Conservation (phyloP, 1,140 invertebrate species). For the Caerostris darwini region DNA sequence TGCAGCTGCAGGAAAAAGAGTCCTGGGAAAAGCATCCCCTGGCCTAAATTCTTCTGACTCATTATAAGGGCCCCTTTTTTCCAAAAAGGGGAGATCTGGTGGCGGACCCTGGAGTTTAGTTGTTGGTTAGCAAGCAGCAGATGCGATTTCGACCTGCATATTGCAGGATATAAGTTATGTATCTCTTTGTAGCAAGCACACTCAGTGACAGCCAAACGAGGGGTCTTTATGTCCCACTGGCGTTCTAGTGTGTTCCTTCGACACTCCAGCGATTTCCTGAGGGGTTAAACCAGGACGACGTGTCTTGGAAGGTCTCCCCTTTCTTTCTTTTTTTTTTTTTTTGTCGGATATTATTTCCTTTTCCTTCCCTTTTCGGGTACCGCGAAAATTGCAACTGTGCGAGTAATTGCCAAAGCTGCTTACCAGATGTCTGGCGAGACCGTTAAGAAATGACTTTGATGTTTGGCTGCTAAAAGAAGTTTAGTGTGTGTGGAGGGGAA, state of each 20-base stretch:
- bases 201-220: conserved; percentile 6
- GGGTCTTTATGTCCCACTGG: not conserved
- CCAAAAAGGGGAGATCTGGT: not conserved
- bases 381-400: not conserved
- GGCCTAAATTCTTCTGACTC: conserved; percentile 60
- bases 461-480: no score
- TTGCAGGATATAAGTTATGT: conserved; percentile 36
- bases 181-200: conserved; percentile 18
- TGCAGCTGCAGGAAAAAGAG: conserved; percentile 33
- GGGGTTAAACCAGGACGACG: not conserved
- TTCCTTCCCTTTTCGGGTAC: not conserved
- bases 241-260: not conserved
- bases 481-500: no score
- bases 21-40: conserved; percentile 43
- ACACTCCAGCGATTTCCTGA: not conserved
- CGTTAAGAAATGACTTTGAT: not conserved
- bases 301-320: not conserved
- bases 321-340: not conserved
- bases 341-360: conserved; percentile 6
- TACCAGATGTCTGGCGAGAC: not conserved
- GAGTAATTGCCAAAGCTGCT: conserved; percentile 1
- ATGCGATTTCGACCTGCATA: not conserved
- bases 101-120: no score
- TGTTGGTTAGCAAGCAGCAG: not conserved
- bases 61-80: not conserved